Evolutionary conservation across 2,888 invertebrate genomes (phyloP).

Genomic region (Ischnura elegans): DNA sequence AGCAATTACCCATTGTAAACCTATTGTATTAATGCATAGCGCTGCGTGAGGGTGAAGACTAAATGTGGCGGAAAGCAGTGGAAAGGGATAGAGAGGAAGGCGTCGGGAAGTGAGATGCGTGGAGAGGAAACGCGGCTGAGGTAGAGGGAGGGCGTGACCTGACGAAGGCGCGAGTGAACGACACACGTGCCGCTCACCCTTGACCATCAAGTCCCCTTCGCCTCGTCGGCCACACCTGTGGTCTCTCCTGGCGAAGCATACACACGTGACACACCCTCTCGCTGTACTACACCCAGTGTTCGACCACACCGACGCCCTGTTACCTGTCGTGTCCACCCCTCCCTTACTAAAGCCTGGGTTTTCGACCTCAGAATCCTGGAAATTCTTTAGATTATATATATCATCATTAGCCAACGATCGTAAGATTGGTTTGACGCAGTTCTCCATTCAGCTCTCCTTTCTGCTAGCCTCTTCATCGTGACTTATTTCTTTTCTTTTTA

Average conservation of each 20-base stretch:
- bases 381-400: no score
- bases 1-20: no score
- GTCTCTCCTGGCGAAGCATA: background rate
- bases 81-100: background rate
- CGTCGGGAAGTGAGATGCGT: background rate
- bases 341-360: background rate
- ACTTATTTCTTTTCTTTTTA: no score
- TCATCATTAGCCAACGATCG: no score
- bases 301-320: background rate
- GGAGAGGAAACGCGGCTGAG: background rate
- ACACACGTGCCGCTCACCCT: slow-evolving; percentile 1
- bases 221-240: background rate
- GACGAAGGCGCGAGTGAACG: background rate
- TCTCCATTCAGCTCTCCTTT: no score
- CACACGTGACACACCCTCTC: no score
- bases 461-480: no score
- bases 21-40: no score
- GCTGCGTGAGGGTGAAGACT: background rate
- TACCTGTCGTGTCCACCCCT: background rate
- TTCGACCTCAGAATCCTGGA: no score
- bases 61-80: background rate
- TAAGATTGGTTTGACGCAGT: no score
- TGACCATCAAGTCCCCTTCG: no score
- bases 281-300: no score
- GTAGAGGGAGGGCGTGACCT: background rate